A percentile compares a stretch with the other conserved stretches of the same genome.
Conservation (phyloP, 2,113 vertebrate species). For the Atlantisia rogersi region DNA sequence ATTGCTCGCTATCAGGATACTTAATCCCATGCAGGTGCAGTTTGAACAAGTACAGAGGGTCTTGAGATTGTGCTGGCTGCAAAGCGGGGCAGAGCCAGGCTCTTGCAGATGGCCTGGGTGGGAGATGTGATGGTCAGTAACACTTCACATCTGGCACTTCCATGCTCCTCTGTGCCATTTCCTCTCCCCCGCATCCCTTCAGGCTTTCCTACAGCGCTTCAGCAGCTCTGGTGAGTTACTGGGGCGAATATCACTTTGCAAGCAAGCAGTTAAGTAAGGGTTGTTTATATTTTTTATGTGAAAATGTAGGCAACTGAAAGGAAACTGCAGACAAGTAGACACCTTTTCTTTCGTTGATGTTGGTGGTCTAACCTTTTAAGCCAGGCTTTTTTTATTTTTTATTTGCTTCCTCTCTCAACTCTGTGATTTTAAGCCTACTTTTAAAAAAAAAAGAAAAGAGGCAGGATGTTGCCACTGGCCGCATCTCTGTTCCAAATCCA, state of each 20-base stretch:
- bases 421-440: conserved; percentile 6
- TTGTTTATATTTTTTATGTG: conserved; percentile 33
- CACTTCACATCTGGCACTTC: conserved; percentile 22
- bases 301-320: conserved; percentile 38
- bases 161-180: neutral
- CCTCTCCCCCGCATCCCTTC: neutral
- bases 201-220: neutral
- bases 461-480: conserved; percentile 28
- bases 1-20: conserved; percentile 68
- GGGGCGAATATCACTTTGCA: conserved; percentile 39
- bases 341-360: conserved; percentile 56
- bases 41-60: conserved; percentile 46
- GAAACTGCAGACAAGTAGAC: conserved; percentile 49
- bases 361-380: conserved; percentile 63
- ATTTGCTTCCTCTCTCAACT: conserved; percentile 56
- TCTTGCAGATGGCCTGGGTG: conserved; percentile 34
- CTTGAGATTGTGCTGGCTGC: conserved; percentile 56
- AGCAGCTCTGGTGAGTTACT: neutral
- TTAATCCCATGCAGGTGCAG: conserved; percentile 76
- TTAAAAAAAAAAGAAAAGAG: neutral
- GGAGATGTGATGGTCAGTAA: neutral
- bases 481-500: conserved; percentile 23
- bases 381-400: neutral
- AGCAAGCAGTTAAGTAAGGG: conserved; percentile 9
- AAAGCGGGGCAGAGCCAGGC: neutral